Evolutionary conservation across 2,888 invertebrate genomes (phyloP).

Genomic region (Philereme vetulata): DNA sequence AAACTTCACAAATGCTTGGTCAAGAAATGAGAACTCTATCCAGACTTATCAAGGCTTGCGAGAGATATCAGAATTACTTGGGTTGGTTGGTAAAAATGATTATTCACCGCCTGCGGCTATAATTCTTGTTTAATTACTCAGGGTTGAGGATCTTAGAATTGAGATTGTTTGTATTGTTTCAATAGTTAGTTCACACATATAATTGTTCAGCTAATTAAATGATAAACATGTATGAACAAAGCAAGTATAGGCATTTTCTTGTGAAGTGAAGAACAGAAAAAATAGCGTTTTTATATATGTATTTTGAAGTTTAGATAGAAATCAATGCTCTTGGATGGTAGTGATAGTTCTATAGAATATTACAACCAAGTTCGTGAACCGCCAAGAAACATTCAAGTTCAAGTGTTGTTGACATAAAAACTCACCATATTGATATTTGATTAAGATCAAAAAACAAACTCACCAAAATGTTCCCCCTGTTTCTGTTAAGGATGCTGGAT

Average conservation of each 20-base stretch:
- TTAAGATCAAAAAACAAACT: slow-evolving; percentile 12
- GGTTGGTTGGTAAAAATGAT: slow-evolving; percentile 2
- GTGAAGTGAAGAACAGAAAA: neutral
- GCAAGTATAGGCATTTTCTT: neutral
- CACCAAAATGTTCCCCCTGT: slow-evolving; percentile 10
- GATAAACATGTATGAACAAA: neutral
- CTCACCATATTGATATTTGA: slow-evolving; percentile 3
- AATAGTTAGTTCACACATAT: slow-evolving; percentile 17
- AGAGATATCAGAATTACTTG: neutral
- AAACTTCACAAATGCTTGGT: slow-evolving; percentile 14
- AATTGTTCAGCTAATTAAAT: slow-evolving; percentile 5
- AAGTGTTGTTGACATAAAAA: neutral
- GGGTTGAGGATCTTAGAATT: slow-evolving; percentile 10
- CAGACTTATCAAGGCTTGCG: slow-evolving; percentile 14
- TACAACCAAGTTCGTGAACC: too few species aligned
- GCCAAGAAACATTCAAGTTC: too few species aligned
- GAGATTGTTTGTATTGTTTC: slow-evolving; percentile 24
- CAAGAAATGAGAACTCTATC: slow-evolving; percentile 13
- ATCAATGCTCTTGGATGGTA: slow-evolving; percentile 9
- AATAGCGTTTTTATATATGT: neutral
- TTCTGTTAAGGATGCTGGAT: neutral
- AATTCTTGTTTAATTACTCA: slow-evolving; percentile 15
- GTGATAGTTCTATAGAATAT: too few species aligned
- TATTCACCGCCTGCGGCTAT: slow-evolving; percentile 30
- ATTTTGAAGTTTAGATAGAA: slow-evolving; percentile 21